These are phyloP conservation scores for Peribatodes rhomboidaria DNA, from an alignment of 2,888 invertebrate species.

Conservation along the genomic window DNA sequence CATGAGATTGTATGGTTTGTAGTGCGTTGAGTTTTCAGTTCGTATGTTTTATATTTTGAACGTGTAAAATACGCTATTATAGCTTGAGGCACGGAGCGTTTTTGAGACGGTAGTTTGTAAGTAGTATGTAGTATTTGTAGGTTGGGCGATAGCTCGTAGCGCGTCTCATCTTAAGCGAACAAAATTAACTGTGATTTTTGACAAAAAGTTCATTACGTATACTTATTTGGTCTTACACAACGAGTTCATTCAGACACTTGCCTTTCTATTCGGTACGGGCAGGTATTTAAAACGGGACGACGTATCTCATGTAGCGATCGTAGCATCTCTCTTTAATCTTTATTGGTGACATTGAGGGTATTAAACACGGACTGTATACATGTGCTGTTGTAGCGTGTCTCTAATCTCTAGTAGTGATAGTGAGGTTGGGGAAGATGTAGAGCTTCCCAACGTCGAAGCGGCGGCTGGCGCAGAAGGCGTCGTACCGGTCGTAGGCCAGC, in stretches of 20 bases:
- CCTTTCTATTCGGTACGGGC: too few relatives aligned
- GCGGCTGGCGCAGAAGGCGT: conserved; percentile 61
- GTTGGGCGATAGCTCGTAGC: background rate
- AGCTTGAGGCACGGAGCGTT: background rate
- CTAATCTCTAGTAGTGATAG: conserved; percentile 26
- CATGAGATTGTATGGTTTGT: too few relatives aligned
- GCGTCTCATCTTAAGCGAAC: background rate
- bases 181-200: background rate
- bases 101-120: background rate
- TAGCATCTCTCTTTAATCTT: too few relatives aligned
- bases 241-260: too few relatives aligned
- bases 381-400: background rate
- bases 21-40: too few relatives aligned
- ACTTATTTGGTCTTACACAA: too few relatives aligned
- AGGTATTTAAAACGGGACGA: too few relatives aligned
- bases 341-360: background rate
- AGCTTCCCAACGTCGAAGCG: conserved; percentile 65
- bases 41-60: too few relatives aligned
- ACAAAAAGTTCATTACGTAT: too few relatives aligned
- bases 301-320: too few relatives aligned
- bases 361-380: background rate
- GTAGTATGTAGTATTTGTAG: background rate
- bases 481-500: conserved; percentile 72
- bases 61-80: too few relatives aligned
- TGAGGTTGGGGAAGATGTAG: conserved; percentile 64